These are phyloP conservation scores for Coelinius sp. DNA, from an alignment of 2,888 invertebrate genomes.

Conservation along the genomic window DNA sequence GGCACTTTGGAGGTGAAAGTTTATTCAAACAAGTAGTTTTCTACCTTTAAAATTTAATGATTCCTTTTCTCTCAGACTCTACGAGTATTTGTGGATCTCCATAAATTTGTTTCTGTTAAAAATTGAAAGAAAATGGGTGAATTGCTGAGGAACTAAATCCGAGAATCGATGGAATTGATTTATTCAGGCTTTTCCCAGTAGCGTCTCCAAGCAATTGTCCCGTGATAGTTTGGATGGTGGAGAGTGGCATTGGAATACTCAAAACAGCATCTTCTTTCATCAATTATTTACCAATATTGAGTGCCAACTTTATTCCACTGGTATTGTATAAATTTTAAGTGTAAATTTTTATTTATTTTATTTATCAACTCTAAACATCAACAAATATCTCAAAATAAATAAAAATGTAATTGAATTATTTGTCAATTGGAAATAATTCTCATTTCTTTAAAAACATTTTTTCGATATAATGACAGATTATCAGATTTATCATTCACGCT, in stretches of 20 bases:
- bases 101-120: neutral
- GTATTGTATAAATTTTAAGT: no score
- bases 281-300: constrained; percentile 52
- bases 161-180: constrained; percentile 33
- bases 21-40: constrained; percentile 56
- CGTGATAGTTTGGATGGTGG: neutral
- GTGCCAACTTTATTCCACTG: no score
- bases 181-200: constrained; percentile 18
- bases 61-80: constrained; percentile 33
- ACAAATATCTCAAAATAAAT: no score
- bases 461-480: neutral
- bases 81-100: constrained; percentile 14
- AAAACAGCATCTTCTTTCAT: constrained; percentile 45
- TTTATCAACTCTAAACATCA: no score
- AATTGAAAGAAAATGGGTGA: constrained; percentile 12
- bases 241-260: constrained; percentile 12
- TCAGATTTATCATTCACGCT: neutral
- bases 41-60: constrained; percentile 34
- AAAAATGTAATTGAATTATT: no score
- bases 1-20: constrained; percentile 55
- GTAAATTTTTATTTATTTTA: no score
- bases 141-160: constrained; percentile 18
- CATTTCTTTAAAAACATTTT: no score
- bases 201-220: constrained; percentile 10
- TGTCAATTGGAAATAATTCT: no score